Percentiles rank a stretch among this genome's conserved stretches.
phyloP scores from a whole-genome alignment of 2,888 invertebrate genomes.

The Stramonita haemastoma region DNA sequence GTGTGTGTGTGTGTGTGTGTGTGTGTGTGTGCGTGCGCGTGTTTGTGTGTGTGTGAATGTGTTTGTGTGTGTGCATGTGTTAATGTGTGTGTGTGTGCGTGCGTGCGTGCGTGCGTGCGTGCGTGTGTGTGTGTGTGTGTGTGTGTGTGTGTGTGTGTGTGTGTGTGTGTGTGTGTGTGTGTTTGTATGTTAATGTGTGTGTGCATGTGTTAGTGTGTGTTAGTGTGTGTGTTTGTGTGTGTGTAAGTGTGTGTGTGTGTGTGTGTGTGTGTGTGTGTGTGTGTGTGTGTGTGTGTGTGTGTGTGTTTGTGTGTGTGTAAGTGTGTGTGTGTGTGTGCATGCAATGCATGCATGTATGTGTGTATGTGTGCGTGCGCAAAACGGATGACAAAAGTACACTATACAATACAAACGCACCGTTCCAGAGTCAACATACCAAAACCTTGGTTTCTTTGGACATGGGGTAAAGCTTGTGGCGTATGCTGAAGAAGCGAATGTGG shows the following conservation, averaged over 20 bases:
- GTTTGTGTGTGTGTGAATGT: constrained; percentile 11
- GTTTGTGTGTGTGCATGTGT: constrained; percentile 7
- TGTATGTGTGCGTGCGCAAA: neutral
- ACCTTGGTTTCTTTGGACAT: neutral
- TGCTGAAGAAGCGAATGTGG: constrained; percentile 28
- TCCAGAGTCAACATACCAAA: constrained; percentile 14
- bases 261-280: constrained; percentile 43
- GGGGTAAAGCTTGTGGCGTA: constrained; percentile 8
- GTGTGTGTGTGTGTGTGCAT: neutral
- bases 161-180: constrained; percentile 36
- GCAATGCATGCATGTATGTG: neutral
- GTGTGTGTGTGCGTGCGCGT: constrained; percentile 5
- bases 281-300: constrained; percentile 34
- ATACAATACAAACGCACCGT: neutral
- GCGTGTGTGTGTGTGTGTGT: neutral
- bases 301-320: constrained; percentile 5
- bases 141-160: constrained; percentile 27
- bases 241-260: constrained; percentile 38
- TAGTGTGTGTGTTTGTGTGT: neutral
- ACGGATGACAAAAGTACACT: neutral
- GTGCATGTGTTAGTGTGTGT: neutral
- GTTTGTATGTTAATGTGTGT: no score
- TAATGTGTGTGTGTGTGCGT: neutral
- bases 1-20: neutral
- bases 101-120: no score